Evolutionary conservation across 2,797 vertebrate species (phyloP).

Genomic region (Phalanger gymnotis): DNA sequence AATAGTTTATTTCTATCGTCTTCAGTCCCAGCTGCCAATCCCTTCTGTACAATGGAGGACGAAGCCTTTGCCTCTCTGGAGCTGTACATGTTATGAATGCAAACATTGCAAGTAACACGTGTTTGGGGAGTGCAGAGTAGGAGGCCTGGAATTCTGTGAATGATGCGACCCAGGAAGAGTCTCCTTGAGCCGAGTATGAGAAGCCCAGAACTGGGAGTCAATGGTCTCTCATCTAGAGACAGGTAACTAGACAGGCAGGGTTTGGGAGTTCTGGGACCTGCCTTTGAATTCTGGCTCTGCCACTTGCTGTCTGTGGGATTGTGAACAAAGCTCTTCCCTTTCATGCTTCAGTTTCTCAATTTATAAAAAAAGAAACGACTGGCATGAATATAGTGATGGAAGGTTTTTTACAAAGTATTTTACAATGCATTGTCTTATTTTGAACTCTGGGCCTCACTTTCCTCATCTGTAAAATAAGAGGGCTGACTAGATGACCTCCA

Average conservation of each 20-base stretch:
- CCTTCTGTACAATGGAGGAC: constrained; percentile 58
- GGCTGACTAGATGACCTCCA: not conserved
- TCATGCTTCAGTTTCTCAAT: not conserved
- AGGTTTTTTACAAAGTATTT: not conserved
- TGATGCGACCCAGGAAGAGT: constrained; percentile 48
- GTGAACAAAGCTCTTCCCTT: not conserved
- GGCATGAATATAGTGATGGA: not conserved
- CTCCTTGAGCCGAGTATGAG: constrained; percentile 37
- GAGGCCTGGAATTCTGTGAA: constrained; percentile 49
- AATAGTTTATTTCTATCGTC: constrained; percentile 80
- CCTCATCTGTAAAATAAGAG: not conserved
- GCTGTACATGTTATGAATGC: constrained; percentile 64
- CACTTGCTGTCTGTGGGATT: not conserved
- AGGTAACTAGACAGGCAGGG: no score
- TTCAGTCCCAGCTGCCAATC: constrained; percentile 78
- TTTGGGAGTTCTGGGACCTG: not conserved
- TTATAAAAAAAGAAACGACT: not conserved
- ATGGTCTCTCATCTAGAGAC: no score
- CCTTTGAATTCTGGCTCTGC: not conserved
- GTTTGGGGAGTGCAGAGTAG: not conserved
- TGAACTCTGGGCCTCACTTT: not conserved
- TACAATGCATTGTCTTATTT: not conserved
- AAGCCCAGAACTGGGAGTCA: not conserved
- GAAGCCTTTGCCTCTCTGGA: constrained; percentile 25
- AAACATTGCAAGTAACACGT: constrained; percentile 37